Base-by-base conservation (phyloP, 1,140 invertebrate genomes). In the Pomacea maculata region DNA sequence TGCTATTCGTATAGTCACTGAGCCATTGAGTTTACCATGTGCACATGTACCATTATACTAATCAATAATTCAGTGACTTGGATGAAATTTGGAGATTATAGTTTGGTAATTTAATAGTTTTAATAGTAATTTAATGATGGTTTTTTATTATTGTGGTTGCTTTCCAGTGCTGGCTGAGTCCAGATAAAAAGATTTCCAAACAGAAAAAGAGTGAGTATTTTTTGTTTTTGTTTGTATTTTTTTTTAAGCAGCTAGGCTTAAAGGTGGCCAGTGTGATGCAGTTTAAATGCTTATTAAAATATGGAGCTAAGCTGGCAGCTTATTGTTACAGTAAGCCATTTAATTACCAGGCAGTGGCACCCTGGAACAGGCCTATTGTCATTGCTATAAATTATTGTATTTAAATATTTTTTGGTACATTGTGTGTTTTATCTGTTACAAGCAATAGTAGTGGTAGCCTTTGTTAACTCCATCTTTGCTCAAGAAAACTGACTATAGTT, bases 111-210 rank as follows among this genome's bases (percentile, higher is more conserved):
- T 45, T 45, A 45, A 45, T 45, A 45, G 25, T 45, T 45, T 45
- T 45, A 45, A 45, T 45, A 6, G 34, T 45, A 25, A 25, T 25
- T 25, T 25, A 25, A 25, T 25, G 25, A 25, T 25, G 25, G 2
- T 45, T 45, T 45, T 45, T 45, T 45, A 45, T 45, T 45, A 45
- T 29, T 70, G 68, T 70, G 11, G 34, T 70, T 21, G 21, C 78
- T 45, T 74, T 86, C 73, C 85, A 89, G 88, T 88, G 84, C 74
- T 89, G 88, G 88, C 79, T 89, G 74, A 87, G 87, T 81, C 83
- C 84, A 83, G 88, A 89, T n/a, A 89, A 89, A 82, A 89, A 89
- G 80, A 88, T 89, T 61, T 77, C 86, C n/a, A 89, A 87, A 83
- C 88, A 89, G 79, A 84, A 88, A 65, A 89, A 89, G 83, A 80